A percentile compares a stretch with the other conserved stretches of the same genome.
Conservation (phyloP, 2,888 invertebrate species). For the Caenorhabditis virilis region DNA sequence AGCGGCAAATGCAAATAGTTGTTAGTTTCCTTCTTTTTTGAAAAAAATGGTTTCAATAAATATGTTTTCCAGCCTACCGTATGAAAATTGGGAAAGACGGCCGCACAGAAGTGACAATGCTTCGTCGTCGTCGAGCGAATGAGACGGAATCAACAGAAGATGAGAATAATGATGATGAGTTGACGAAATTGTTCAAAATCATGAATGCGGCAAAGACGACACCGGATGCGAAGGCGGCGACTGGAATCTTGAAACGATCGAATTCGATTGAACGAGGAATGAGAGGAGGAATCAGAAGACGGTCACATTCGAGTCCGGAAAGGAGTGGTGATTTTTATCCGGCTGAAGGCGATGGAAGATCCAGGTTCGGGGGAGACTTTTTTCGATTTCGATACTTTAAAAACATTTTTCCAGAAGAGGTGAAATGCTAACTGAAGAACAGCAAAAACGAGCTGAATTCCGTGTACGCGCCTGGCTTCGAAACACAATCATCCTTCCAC, state of each 20-base stretch:
- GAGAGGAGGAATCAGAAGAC: constrained; percentile 15
- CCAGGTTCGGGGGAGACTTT: not conserved
- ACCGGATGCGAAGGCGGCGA: constrained; percentile 20
- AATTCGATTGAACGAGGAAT: constrained; percentile 29
- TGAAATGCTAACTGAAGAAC: constrained; percentile 25
- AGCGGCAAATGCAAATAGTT: constrained; percentile 2
- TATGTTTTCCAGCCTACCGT: constrained; percentile 18
- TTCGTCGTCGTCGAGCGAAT: constrained; percentile 13
- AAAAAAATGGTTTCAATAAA: not conserved
- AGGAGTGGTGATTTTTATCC: constrained; percentile 6
- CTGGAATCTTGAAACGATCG: constrained; percentile 25
- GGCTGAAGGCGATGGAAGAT: constrained; percentile 1
- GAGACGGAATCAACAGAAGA: constrained; percentile 19
- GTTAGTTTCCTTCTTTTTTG: constrained; percentile 2
- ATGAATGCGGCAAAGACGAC: constrained; percentile 27
- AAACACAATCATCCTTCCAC: constrained; percentile 42
- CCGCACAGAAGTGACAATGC: constrained; percentile 30
- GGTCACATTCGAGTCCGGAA: constrained; percentile 30
- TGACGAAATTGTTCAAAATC: constrained; percentile 28
- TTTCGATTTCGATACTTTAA: not conserved
- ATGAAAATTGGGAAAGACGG: constrained; percentile 35
- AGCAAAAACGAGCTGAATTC: constrained; percentile 28
- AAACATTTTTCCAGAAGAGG: constrained; percentile 12
- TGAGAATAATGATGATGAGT: constrained; percentile 15
- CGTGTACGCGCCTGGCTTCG: constrained; percentile 44